Base-by-base conservation (phyloP, 2,113 vertebrate species). In the Mirza zaza region DNA sequence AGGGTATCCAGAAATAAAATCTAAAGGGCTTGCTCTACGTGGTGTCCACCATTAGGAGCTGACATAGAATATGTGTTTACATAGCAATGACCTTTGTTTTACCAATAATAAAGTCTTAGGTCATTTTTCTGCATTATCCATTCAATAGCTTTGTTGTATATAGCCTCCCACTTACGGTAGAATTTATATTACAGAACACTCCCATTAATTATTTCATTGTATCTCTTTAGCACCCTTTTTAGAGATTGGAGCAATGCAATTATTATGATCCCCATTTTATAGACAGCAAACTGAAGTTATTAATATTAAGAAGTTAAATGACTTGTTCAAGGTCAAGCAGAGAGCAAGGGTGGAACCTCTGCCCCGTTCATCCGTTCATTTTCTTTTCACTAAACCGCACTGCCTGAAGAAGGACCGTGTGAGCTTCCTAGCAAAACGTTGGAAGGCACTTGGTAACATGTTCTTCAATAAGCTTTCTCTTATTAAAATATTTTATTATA, bases 401-500 rank as follows among this genome's bases (percentile, higher is more conserved):
- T 73, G 57, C 48, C 59, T 50, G 6, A 96, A 20, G 20, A 57
- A 87, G 42, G 45, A 45, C 25, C 50, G 32, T 73, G 34, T 93
- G 80, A 88, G 6, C 10, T 81, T 97, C 25, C 39, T 39, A 65
- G 29, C 23, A 83, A 89, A 93, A 93, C 25, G 8, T 23, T 63
- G n/a, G 23, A 61, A 92, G 25, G 23, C 5, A 63, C 5, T 45
- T 70, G 34, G 57, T 82, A 42, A 70, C 21, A 18, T 81, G 93
- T 87, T 90, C 42, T 82, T 76, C 27, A 70, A 52, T 67, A 68
- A 67, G 10, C 15, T 81, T 94, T 85, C 13, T 89, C 48, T 89
- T 76, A 65, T 65, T 94, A 75, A 80, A 70, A 68, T 90, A 57
- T 79, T 92, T 94, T 68, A 81, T 39, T 94, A 45, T 83, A 61